Percentiles rank a stretch among this genome's conserved stretches.
Conservation (phyloP, 2,113 vertebrate genomes). For the Nyctereutes procyonoides region DNA sequence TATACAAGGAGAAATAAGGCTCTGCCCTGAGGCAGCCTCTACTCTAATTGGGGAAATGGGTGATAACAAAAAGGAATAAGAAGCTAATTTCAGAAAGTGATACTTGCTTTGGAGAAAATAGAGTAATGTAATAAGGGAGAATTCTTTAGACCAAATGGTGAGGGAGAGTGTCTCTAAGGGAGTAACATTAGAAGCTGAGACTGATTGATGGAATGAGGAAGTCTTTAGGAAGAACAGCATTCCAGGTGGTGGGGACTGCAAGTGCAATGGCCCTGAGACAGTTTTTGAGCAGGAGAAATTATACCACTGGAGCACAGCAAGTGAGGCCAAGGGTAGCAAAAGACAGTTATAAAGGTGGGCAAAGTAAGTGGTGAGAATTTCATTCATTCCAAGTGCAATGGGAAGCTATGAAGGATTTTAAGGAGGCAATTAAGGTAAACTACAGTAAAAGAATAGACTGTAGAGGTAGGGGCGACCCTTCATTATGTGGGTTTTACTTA, state of each 20-base stretch:
- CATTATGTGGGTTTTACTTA: not conserved
- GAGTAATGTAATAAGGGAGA: not conserved
- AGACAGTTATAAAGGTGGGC: not conserved
- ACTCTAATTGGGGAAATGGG: accelerated
- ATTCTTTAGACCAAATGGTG: not conserved
- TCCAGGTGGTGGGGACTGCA: not conserved
- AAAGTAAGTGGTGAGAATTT: not conserved
- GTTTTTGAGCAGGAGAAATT: not conserved
- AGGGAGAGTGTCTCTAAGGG: not conserved
- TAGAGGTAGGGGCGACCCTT: not conserved
- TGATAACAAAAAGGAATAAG: not conserved
- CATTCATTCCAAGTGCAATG: not conserved
- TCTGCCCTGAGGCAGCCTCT: not conserved
- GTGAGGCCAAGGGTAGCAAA: not conserved
- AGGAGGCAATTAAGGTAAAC: not conserved
- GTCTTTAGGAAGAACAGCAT: not conserved
- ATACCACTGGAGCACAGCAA: not conserved
- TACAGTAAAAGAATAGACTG: not conserved
- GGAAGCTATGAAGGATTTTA: not conserved
- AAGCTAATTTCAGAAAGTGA: not conserved
- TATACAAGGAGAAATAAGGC: not conserved
- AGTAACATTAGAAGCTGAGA: not conserved
- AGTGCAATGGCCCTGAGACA: not conserved
- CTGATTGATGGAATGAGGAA: not conserved
- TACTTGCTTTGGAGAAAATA: not conserved